A percentile compares a stretch with the other conserved stretches of the same genome.
phyloP scores from a whole-genome alignment of 1,140 invertebrate species.

The Euschistus heros region DNA sequence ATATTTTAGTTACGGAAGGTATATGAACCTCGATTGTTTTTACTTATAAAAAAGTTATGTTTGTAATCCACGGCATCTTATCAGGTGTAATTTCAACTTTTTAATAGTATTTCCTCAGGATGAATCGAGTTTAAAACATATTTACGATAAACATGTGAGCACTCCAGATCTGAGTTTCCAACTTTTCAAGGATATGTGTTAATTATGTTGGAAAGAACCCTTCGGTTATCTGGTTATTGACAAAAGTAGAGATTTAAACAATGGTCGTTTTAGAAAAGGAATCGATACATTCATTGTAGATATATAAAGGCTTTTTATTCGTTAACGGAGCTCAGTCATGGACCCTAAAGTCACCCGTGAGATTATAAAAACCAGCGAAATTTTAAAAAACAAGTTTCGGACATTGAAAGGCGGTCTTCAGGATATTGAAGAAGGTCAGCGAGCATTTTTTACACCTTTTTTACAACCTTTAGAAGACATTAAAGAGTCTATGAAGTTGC shows the following conservation, averaged over 20 bases:
- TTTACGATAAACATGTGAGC: slow-evolving; percentile 36
- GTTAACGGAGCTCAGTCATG: too few relatives aligned
- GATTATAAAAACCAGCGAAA: background rate
- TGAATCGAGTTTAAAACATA: slow-evolving; percentile 35
- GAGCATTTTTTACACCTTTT: background rate
- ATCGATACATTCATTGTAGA: too few relatives aligned
- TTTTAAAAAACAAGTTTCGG: background rate
- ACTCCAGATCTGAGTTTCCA: slow-evolving; percentile 11
- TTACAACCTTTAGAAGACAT: background rate
- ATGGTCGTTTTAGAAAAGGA: too few relatives aligned
- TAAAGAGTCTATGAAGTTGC: background rate
- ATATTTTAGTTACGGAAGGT: too few relatives aligned
- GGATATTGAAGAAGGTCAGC: background rate
- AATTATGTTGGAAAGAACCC: slow-evolving; percentile 23
- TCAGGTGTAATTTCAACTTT: slow-evolving; percentile 36
- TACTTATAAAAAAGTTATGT: too few relatives aligned
- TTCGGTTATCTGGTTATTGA: slow-evolving; percentile 33
- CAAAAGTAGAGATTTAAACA: too few relatives aligned
- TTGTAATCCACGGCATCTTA: slow-evolving; percentile 35
- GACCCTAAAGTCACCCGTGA: background rate
- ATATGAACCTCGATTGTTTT: too few relatives aligned
- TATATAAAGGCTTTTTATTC: too few relatives aligned
- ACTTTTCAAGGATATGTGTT: too few relatives aligned
- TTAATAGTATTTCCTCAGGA: slow-evolving; percentile 37
- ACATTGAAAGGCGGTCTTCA: background rate